Conservation (phyloP, 2,888 invertebrate genomes). For the Oasisia sp. region DNA sequence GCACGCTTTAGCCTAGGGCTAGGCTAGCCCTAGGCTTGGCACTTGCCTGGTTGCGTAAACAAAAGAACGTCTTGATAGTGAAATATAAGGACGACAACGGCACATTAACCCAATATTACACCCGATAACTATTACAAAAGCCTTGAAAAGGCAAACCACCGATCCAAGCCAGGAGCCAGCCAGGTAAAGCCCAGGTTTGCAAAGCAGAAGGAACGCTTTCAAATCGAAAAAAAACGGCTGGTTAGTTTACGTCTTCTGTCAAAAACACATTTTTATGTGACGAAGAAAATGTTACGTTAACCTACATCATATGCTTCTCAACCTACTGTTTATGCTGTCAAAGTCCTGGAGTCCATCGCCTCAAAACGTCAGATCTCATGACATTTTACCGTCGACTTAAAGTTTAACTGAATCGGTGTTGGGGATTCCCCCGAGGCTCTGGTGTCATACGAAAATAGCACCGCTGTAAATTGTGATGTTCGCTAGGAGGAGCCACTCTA, state of each 20-base stretch:
- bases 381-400: neutral
- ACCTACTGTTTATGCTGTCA: neutral
- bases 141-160: no score
- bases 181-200: no score
- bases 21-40: neutral
- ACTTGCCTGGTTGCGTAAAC: neutral
- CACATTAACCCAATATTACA: neutral
- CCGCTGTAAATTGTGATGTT: neutral
- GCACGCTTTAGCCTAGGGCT: neutral
- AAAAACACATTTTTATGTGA: neutral
- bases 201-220: neutral
- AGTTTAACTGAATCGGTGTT: neutral
- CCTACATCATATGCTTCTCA: neutral
- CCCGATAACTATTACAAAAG: neutral
- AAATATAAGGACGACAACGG: neutral
- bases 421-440: slow-evolving; percentile 12
- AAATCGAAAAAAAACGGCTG: neutral
- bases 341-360: neutral
- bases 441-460: neutral
- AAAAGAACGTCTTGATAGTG: neutral
- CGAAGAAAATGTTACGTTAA: neutral
- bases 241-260: neutral
- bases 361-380: neutral
- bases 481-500: neutral
- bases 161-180: no score